Conservation (phyloP, 2,797 vertebrate genomes). For the Channa striata region DNA sequence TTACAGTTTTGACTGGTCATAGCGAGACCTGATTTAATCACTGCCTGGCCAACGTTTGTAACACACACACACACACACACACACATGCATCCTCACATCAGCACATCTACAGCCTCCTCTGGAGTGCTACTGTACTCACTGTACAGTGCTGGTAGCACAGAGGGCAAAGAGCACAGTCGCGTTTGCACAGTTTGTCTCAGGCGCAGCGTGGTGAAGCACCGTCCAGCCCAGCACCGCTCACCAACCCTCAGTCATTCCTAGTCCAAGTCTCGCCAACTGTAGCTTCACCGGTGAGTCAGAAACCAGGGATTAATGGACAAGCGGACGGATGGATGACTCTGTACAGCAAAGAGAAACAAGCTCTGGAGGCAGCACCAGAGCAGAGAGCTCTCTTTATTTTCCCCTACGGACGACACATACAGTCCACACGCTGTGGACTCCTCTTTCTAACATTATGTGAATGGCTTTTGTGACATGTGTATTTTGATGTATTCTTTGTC, state of each 20-base stretch:
- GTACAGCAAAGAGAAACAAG: constrained; percentile 49
- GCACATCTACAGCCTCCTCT: constrained; percentile 44
- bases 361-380: constrained; percentile 26
- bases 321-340: constrained; percentile 42
- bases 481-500: constrained; percentile 81
- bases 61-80: constrained; percentile 32
- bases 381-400: constrained; percentile 27
- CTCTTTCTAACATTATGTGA: constrained; percentile 68
- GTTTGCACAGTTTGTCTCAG: constrained; percentile 85
- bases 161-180: constrained; percentile 74
- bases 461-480: constrained; percentile 83
- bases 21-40: constrained; percentile 66
- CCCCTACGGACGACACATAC: constrained; percentile 22
- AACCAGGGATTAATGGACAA: constrained; percentile 8
- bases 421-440: constrained; percentile 53
- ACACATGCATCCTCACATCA: constrained; percentile 6
- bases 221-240: constrained; percentile 50
- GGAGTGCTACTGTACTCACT: constrained; percentile 28
- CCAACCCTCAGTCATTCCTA: constrained; percentile 44
- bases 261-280: constrained; percentile 57
- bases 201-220: constrained; percentile 74
- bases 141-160: constrained; percentile 32
- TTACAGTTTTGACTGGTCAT: constrained; percentile 71
- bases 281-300: constrained; percentile 67
- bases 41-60: constrained; percentile 78